Percentiles rank a stretch among this genome's conserved stretches.
Conservation (phyloP, 35 echinoderm and acorn worm species). For the Eucidaris tribuloides region DNA sequence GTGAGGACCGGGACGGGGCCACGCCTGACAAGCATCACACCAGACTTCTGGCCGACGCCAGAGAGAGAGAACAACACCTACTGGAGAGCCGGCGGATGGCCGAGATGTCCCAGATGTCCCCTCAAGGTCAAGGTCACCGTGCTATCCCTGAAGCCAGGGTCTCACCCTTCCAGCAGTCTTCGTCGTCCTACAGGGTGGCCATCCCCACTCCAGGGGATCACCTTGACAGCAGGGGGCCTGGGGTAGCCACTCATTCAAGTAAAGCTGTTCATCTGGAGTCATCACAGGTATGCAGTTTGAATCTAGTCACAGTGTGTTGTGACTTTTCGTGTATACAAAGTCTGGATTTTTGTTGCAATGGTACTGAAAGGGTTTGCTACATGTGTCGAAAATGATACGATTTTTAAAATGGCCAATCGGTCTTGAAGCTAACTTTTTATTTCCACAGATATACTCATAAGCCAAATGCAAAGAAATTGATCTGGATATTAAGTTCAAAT, state of each 20-base stretch:
- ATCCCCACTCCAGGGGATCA: not conserved
- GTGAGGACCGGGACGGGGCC: not conserved
- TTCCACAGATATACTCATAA: too few species aligned
- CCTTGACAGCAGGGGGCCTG: not conserved
- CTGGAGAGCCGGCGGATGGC: slow-evolving; percentile 12
- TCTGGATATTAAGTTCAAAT: too few species aligned
- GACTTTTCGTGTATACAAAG: too few species aligned
- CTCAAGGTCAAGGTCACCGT: not conserved
- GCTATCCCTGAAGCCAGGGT: slow-evolving; percentile 13
- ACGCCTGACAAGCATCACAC: slow-evolving; percentile 11
- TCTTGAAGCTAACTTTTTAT: too few species aligned
- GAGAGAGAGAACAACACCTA: not conserved
- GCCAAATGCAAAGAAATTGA: too few species aligned
- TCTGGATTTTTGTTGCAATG: too few species aligned
- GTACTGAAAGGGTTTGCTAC: too few species aligned
- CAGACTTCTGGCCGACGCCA: not conserved
- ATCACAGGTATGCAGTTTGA: slow-evolving; percentile 16
- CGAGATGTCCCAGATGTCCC: slow-evolving; percentile 6
- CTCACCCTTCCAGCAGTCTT: slow-evolving; percentile 13
- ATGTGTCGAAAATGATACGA: too few species aligned
- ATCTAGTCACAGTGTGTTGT: too few species aligned
- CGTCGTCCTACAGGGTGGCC: slow-evolving; percentile 2
- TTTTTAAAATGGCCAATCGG: too few species aligned
- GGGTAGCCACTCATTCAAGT: not conserved
- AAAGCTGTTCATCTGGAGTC: not conserved